Evolutionary conservation across 2,113 vertebrate species (phyloP).

Genomic region (Hypanus sabinus): DNA sequence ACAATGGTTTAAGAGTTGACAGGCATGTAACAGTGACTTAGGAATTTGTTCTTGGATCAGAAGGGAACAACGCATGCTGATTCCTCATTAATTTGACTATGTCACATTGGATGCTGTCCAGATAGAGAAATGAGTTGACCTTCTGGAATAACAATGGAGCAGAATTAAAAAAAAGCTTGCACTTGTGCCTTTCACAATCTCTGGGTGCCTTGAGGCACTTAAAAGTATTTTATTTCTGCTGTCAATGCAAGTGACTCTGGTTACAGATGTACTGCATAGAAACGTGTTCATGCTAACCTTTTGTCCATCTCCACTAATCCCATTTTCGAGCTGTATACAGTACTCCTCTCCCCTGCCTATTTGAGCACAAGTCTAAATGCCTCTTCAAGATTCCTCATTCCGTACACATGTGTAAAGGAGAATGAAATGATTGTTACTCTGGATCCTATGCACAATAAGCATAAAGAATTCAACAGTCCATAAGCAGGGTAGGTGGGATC

Average conservation of each 20-base stretch:
- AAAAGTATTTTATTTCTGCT: background rate
- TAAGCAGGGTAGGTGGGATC: too few relatives aligned
- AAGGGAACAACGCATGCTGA: background rate
- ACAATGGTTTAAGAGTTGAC: background rate
- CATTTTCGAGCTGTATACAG: too few relatives aligned
- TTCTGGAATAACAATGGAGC: background rate
- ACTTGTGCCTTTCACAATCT: background rate
- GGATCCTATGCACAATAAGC: too few relatives aligned
- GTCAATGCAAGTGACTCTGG: background rate
- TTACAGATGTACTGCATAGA: too few relatives aligned
- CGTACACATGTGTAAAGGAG: background rate
- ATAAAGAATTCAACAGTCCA: too few relatives aligned
- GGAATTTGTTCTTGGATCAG: background rate
- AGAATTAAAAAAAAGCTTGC: background rate
- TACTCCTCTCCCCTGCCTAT: too few relatives aligned
- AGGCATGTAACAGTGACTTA: constrained; percentile 10
- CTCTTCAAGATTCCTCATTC: background rate
- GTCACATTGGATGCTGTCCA: background rate
- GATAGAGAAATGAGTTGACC: background rate
- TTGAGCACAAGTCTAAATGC: background rate
- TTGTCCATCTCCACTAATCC: too few relatives aligned
- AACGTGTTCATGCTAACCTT: too few relatives aligned
- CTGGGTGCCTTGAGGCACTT: background rate
- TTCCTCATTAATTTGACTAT: background rate
- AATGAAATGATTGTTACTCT: too few relatives aligned